Evolutionary conservation across 2,888 invertebrate species (phyloP).

Genomic region (Sericinus montela): DNA sequence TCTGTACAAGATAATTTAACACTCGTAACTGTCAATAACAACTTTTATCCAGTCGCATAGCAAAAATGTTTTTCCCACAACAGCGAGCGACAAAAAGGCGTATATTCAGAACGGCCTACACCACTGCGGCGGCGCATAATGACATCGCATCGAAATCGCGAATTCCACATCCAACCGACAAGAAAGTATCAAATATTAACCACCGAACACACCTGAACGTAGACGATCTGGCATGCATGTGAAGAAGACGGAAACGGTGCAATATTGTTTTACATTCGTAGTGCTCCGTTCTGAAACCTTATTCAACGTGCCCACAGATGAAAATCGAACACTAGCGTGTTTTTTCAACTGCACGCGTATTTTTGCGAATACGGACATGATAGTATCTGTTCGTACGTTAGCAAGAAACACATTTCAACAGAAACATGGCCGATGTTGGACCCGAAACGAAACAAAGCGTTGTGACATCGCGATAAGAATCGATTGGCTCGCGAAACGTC

Average conservation of each 20-base stretch:
- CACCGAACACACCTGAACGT: conserved; percentile 71
- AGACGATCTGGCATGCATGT: conserved; percentile 69
- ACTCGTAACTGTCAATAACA: conserved; percentile 8
- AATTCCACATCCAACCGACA: conserved; percentile 49
- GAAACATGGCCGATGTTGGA: conserved; percentile 72
- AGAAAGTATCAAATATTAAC: conserved; percentile 78
- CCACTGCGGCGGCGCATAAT: conserved; percentile 43
- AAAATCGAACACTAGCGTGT: conserved; percentile 32
- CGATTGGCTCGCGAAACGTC: conserved; percentile 73
- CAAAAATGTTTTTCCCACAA: conserved; percentile 29
- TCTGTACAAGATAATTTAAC: neutral
- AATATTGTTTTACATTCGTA: conserved; percentile 20
- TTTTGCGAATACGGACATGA: conserved; percentile 54
- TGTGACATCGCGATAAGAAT: conserved; percentile 73
- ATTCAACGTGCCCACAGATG: conserved; percentile 30
- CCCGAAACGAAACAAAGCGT: conserved; percentile 75
- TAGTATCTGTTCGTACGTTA: conserved; percentile 71
- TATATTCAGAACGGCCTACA: conserved; percentile 33
- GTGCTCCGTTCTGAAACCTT: conserved; percentile 22
- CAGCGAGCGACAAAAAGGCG: conserved; percentile 30
- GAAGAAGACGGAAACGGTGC: conserved; percentile 55
- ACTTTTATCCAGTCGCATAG: conserved; percentile 33
- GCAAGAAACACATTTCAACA: conserved; percentile 78
- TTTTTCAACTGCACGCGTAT: conserved; percentile 36
- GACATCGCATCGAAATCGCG: conserved; percentile 44